phyloP scores from a whole-genome alignment of 2,797 vertebrate species.

The Rachycentron canadum region DNA sequence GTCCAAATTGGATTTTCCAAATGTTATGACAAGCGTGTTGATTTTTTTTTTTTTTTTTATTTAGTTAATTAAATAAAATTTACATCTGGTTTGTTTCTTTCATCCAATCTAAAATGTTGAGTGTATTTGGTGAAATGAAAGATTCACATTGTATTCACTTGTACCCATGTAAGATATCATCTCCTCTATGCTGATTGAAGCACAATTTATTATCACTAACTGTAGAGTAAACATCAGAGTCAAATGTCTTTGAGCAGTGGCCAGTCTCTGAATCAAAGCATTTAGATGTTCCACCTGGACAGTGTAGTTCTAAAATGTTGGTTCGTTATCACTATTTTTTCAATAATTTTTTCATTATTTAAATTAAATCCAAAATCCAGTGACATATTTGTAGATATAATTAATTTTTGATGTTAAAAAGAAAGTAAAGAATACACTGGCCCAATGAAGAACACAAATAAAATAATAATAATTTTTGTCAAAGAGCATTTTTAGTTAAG shows the following conservation, averaged over 20 bases:
- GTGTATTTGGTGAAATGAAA: not conserved
- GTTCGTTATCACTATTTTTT: not conserved
- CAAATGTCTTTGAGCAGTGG: not conserved
- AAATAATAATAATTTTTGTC: not conserved
- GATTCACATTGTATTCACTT: conserved; percentile 2
- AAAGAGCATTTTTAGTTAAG: not conserved
- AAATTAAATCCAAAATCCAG: not conserved
- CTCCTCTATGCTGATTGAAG: conserved; percentile 14
- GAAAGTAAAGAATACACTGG: not conserved
- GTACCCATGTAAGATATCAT: conserved; percentile 1
- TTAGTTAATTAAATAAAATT: conserved; percentile 45
- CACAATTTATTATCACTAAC: not conserved
- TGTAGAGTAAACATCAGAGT: not conserved
- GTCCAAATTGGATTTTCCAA: conserved; percentile 72
- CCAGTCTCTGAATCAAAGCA: conserved; percentile 7
- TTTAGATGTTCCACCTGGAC: not conserved
- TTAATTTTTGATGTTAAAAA: not conserved
- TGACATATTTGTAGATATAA: not conserved
- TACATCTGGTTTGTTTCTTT: conserved; percentile 19
- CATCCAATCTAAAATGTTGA: not conserved
- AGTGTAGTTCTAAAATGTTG: not conserved
- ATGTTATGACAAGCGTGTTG: conserved; percentile 78
- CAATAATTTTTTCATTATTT: not conserved
- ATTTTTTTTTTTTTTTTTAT: conserved; percentile 20
- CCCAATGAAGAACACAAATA: not conserved